These are phyloP conservation scores for Drosophila kohkoa DNA, from an alignment of 1,140 invertebrate genomes.

Conservation along the genomic window DNA sequence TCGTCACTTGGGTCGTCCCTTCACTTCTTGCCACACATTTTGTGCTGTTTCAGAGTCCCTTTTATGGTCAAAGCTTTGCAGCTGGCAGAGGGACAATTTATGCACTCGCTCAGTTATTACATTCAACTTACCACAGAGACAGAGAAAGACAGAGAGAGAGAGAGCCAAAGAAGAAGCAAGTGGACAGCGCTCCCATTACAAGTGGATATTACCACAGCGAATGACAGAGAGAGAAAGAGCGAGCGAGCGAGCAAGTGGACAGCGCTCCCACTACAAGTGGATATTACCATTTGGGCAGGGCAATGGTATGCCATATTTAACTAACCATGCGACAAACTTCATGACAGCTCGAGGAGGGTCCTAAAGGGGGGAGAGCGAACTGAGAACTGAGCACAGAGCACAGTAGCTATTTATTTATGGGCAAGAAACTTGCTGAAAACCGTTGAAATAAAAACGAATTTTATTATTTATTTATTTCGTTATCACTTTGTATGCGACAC, in stretches of 20 bases:
- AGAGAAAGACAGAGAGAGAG: neutral
- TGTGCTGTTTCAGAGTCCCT: neutral
- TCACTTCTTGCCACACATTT: neutral
- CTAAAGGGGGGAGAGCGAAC: neutral
- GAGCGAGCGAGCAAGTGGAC: neutral
- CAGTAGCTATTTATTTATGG: constrained; percentile 70
- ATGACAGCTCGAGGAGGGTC: constrained; percentile 44
- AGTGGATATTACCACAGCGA: constrained; percentile 2
- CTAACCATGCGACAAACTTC: constrained; percentile 71
- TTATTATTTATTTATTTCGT: constrained; percentile 82
- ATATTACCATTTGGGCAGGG: constrained; percentile 19
- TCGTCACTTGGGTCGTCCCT: neutral
- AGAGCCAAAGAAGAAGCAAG: neutral
- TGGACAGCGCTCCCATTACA: neutral
- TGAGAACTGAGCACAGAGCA: neutral
- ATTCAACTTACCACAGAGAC: constrained; percentile 30
- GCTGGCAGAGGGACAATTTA: constrained; percentile 40
- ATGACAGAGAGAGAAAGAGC: neutral
- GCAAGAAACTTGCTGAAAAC: constrained; percentile 68
- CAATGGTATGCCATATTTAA: constrained; percentile 35
- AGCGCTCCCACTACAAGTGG: neutral
- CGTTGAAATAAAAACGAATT: constrained; percentile 76
- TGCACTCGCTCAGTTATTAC: constrained; percentile 64
- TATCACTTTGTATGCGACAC: constrained; percentile 79
- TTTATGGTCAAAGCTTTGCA: constrained; percentile 17